Base-by-base conservation (phyloP, 92 coral and sea anemone genomes). In the Paramuricea clavata region DNA sequence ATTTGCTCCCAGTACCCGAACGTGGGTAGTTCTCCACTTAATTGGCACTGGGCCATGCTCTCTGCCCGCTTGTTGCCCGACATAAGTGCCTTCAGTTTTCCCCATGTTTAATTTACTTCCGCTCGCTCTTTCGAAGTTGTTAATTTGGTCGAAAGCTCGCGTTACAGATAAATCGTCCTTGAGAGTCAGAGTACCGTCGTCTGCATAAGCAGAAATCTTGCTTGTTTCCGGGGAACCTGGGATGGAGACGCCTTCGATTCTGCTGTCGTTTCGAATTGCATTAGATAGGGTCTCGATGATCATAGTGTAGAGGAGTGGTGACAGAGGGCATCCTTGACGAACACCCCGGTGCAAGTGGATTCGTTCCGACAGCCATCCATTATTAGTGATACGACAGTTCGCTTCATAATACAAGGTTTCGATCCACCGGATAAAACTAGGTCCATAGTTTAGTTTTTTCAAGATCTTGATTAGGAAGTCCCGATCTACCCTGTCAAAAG, bases 1-100 rank as follows among this genome's bases (percentile, higher is more conserved):
- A 10, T 47, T 41, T 10, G 78, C 15, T 5, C 87, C 87, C 3
- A 65, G 87, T 1, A 16, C 77, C 26, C 17, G 0, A 25, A 82
- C 52, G 64, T 12, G 1, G 12, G 68, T 60, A 0, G 34, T 35
- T 60, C 8, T 26, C 86, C 86, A 81, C 7, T 19, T 62, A 23
- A 81, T 81, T 5, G 60, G 72, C 5, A 62, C 61, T 6, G 86
- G 86, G n/a, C 86, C 84, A 28, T 27, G 43, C 73, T 54, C 43
- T 2, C 72, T 2, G 1, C 72, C 72, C 5, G 84, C 84, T 62
- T 50, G 70, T 22, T 27, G 13, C 0, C 84, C 84, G 22, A 79
- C 49, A 16, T 41, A 79, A 1, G 12, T 5, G 1, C 87, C 78
- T 28, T 82, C 87, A 3, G 87, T 82, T 32, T 82, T 82, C 0